Base-by-base conservation (phyloP, 2,888 invertebrate genomes). In the Flexamia atlantica region DNA sequence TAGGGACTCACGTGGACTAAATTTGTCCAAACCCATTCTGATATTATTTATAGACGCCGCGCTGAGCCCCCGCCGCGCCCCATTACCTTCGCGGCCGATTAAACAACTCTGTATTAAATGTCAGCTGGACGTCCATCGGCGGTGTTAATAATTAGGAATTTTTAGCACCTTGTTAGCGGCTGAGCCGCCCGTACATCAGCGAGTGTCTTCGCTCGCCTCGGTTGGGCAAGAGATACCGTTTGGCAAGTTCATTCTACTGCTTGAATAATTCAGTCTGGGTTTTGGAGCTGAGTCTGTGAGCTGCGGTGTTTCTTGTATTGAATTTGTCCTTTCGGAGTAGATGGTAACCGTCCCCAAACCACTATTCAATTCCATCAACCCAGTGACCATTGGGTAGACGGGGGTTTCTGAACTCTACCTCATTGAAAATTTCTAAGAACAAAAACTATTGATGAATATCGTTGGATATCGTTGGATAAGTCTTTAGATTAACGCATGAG, bases 1-100 rank as follows among this genome's bases (percentile, higher is more conserved):
- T 25, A 1, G 23, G 36, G 32, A 1, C 68, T 30, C 36, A 68
- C 68, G 68, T 40, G 72, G 72, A 72, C 72, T 30, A 20, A 72
- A 72, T 72, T 72, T 72, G 72, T 72, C 72, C 72, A 72, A 72
- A 72, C 40, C 72, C 72, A 72, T 72, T 72, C 40, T 5, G 72
- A 42, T 42, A 72, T 72, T 72, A 72, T 72, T 72, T 72, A 72
- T 72, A 20, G 72, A 72, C 28, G 14, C 57, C 23, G 30, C 14
- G 60, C 28, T 2, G 30, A 17, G 42, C 20, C 40, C 36, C 72
- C 72, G 72, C 72, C 72, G 72, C 36, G 72, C 5, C 10, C 72
- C 42, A 40, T 40, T 72, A 20, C 72, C 20, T 68, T 68, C 68
- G 20, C 42, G 36, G 40, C 42, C 72, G 72, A 72, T 72, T 72